These are phyloP conservation scores for Penaeus indicus DNA, from an alignment of 1,140 invertebrate genomes.

Conservation along the genomic window DNA sequence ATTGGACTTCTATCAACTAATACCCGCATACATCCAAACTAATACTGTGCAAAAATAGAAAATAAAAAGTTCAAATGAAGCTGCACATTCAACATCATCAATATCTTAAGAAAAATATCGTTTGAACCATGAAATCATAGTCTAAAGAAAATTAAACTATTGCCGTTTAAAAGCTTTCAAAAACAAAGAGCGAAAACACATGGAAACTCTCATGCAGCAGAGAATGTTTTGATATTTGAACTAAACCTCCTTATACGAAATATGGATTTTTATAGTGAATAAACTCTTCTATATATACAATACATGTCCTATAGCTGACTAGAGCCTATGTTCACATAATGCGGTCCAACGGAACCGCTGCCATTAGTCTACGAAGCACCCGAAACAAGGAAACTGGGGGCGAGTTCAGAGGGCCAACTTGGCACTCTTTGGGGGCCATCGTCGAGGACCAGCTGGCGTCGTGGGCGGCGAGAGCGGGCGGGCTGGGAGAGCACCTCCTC, in stretches of 20 bases:
- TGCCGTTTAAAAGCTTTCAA: too few relatives aligned
- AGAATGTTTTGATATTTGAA: too few relatives aligned
- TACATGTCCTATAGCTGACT: slow-evolving; percentile 53
- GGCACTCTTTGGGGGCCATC: neutral
- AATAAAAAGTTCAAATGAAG: too few relatives aligned
- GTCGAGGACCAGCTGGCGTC: neutral
- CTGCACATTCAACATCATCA: too few relatives aligned
- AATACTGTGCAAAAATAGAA: slow-evolving; percentile 38
- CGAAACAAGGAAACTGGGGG: neutral
- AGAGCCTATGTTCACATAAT: slow-evolving; percentile 8
- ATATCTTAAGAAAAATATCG: too few relatives aligned
- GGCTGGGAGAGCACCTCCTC: neutral
- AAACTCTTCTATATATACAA: slow-evolving; percentile 16
- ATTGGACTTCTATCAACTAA: slow-evolving; percentile 33
- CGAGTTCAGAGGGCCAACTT: neutral
- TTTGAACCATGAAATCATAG: too few relatives aligned
- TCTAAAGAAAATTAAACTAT: too few relatives aligned
- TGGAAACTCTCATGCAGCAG: too few relatives aligned
- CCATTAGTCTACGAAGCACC: slow-evolving; percentile 26
- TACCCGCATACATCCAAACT: slow-evolving; percentile 59
- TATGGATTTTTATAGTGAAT: too few relatives aligned
- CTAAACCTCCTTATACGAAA: too few relatives aligned
- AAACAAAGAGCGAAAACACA: too few relatives aligned
- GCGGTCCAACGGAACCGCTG: too few relatives aligned
- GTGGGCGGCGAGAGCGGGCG: neutral